Base-by-base conservation (phyloP, 2,888 invertebrate genomes). In the Spodoptera exigua region DNA sequence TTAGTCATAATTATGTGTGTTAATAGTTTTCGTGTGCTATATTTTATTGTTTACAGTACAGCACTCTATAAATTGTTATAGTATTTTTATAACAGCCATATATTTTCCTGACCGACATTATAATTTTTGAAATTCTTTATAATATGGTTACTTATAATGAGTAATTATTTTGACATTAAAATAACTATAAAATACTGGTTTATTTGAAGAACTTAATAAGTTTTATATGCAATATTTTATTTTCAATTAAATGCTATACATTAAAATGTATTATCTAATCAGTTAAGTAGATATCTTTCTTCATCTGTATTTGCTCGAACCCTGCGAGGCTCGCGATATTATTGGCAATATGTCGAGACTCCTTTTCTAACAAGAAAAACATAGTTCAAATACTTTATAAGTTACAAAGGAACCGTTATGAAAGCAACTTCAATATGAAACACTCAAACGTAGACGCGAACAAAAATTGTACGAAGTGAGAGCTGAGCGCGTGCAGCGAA, bases 371-470 rank as follows among this genome's bases (percentile, higher is more conserved):
- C 27, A 45, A 70, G 37, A 49, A 56, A 64, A 64, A 51, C 35
- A 56, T 49, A 41, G 40, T 66, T 46, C 41, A 36, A 56, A 51
- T 46, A 49, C 48, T 66, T 56, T 41, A 70, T 57, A 39, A 66
- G 51, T 64, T 47, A 71, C 65, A 65, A 65, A 70, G 66, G 47
- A 44, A 39, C 44, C 64, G 46, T 64, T 56, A 16, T 46, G 48
- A 51, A 39, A 43, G 34, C 46, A 68, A 68, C 73, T 65, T 64
- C 49, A 44, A 58, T 48, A 62, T 53, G 41, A 53, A 60, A 32
- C 55, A 59, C 51, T 64, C 51, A 47, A 47, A 68, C 44, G 36
- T 43, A 61, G 45, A 53, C 32, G 32, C 46, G 45, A 52, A 57
- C 49, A 48, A 56, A 59, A 61, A 53, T 48, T 21, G 39, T 64